A percentile compares a stretch with the other conserved stretches of the same genome.
These are phyloP conservation scores for Camelus bactrianus DNA, from an alignment of 2,113 vertebrate species.

Conservation along the genomic window DNA sequence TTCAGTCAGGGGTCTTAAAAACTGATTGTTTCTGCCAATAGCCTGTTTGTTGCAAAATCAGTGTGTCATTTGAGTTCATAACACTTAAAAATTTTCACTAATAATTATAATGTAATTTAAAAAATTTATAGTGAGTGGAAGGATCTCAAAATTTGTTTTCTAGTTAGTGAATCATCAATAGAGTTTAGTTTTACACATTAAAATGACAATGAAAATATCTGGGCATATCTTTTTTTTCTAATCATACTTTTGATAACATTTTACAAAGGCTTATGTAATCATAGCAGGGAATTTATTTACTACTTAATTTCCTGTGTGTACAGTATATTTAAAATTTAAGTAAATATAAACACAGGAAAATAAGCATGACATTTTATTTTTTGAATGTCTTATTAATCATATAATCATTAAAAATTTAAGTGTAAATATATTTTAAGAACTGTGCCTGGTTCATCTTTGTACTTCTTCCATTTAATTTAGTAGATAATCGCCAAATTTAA, in stretches of 20 bases:
- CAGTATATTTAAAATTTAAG: conserved; percentile 32
- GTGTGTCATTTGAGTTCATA: background rate
- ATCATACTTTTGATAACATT: background rate
- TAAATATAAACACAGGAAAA: conserved; percentile 33
- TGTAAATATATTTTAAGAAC: conserved; percentile 1
- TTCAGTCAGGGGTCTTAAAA: conserved; percentile 5
- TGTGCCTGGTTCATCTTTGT: background rate
- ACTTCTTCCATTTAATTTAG: conserved; percentile 1
- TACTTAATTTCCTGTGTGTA: background rate
- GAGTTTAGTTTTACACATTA: background rate
- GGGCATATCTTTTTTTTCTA: background rate
- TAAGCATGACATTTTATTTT: background rate
- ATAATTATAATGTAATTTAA: background rate
- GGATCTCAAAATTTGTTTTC: conserved; percentile 68
- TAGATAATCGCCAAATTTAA: background rate
- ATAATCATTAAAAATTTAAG: background rate
- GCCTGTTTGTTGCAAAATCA: conserved; percentile 40
- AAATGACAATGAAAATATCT: background rate
- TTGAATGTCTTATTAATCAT: background rate
- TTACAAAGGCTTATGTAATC: background rate
- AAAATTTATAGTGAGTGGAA: conserved; percentile 43
- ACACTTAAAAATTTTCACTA: background rate
- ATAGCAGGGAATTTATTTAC: background rate
- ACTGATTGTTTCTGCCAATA: background rate
- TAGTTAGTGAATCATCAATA: conserved; percentile 64